Evolutionary conservation across 2,113 vertebrate species (phyloP), one percentile per base, ranked within the genome.

Genomic region (Silurus meridionalis): DNA sequence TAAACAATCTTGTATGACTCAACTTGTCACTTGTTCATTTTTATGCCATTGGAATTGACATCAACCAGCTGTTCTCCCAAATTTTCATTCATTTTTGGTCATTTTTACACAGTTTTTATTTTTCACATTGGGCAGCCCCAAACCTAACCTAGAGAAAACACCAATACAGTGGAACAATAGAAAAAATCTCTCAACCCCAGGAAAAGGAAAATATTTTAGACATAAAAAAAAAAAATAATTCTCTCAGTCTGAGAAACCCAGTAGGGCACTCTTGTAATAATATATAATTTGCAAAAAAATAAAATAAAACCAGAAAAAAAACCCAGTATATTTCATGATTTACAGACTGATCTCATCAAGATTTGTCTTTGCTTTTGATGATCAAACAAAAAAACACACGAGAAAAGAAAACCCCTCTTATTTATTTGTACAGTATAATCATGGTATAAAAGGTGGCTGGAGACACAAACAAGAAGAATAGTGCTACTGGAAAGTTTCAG

Each of bases 351-450:
- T 4, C 46, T 72, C 1, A 50, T 17, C 14, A 37, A 37, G 6
- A 71, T 55, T 19, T 57, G 8, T 83, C 15, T 74, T 57, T 23
- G 50, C 28, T 52, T 46, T 23, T 53, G 58, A 63, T 75, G 1
- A 82, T 52, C 46, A 82, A 9, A 0, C 10, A 5, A 61, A 21
- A 57, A 58, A 10, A 23, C 69, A 48, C 60, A 57, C 64, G 28
- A 84, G 28, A 82, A 82, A 83, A 66, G 50, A 82, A 87, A 89
- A 82, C n/a, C n/a, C n/a, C 85, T 53, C 53, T 85, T 19, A 83
- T 94, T 95, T 95, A 93, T 95, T 95, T 91, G 88, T 90, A 91
- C 82, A 90, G 86, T 88, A 91, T 92, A 89, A 90, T 89, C 67
- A 52, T 74, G 78, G 75, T 91, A 89, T 92, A 93, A 94, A 93